Percentiles rank a stretch among this genome's conserved stretches.
Evolutionary conservation across 2,888 invertebrate species (phyloP).

Genomic region (Trissonchulus latispiculum): DNA sequence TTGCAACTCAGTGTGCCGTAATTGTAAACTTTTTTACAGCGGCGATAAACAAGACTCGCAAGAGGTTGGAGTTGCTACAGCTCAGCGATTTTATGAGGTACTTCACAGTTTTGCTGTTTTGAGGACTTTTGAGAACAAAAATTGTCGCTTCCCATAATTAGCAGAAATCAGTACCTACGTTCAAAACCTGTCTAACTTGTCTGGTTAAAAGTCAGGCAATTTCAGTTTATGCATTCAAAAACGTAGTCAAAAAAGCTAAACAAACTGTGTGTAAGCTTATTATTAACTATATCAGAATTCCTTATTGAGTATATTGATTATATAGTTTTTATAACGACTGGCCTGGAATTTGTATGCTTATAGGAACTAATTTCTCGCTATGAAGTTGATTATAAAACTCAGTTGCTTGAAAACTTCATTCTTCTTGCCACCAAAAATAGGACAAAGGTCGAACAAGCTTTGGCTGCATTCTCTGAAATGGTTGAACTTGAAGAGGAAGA

Average conservation of each 20-base stretch:
- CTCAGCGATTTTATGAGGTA: slow-evolving; percentile 54
- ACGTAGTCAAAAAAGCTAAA: too few species aligned
- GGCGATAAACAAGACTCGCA: slow-evolving; percentile 60
- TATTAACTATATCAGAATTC: too few species aligned
- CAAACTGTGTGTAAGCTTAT: too few species aligned
- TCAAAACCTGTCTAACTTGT: too few species aligned
- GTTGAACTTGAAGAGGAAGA: slow-evolving; percentile 59
- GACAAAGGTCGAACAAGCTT: slow-evolving; percentile 66
- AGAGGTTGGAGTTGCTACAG: slow-evolving; percentile 69
- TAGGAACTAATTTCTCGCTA: slow-evolving; percentile 1
- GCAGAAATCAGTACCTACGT: too few species aligned
- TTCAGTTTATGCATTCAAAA: too few species aligned
- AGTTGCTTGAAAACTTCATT: slow-evolving; percentile 63
- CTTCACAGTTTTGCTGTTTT: slow-evolving; percentile 5
- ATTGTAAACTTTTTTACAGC: slow-evolving; percentile 15
- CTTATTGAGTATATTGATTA: too few species aligned
- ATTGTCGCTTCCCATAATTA: too few species aligned
- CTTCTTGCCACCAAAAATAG: slow-evolving; percentile 74
- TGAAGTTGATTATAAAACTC: slow-evolving; percentile 30
- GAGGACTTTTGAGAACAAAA: background rate
- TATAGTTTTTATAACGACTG: too few species aligned
- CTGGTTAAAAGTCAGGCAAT: too few species aligned
- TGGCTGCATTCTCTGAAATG: slow-evolving; percentile 63
- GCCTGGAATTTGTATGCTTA: too few species aligned
- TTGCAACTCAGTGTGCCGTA: too few species aligned